Base-by-base conservation (phyloP, 2,888 invertebrate genomes). In the Pheosia tremula region DNA sequence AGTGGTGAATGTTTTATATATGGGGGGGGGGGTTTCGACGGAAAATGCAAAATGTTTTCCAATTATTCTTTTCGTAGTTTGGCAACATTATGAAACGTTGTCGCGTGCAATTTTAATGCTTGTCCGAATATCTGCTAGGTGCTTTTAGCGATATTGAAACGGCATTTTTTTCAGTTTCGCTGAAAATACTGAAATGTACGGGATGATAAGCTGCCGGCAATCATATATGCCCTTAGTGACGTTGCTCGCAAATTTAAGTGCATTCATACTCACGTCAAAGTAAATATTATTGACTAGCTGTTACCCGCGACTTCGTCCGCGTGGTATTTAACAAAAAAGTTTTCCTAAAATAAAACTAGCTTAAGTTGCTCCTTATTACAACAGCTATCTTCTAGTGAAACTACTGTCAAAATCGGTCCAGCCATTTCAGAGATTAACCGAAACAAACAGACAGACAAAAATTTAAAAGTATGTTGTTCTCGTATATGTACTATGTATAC, bases 41-140 rank as follows among this genome's bases (percentile, higher is more conserved):
- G 80, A 86, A 87, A 85, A 83, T 79, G 71, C 72, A 70, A 82
- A 83, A 81, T 77, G 79, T 83, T 86, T 86, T 78, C 77, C 69
- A 65, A 65, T 75, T 80, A 79, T 85, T 87, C 87, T 75, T 82
- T 76, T 63, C 67, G 63, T 61, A 24, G 41, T 56, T 52, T 54
- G 54, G 56, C 63, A 64, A 69, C 78, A 79, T 79, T 67, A 67
- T 70, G 68, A 60, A 64, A 9, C 56, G 11, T 39, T 67, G 68
- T 62, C n/a, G 2, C 13, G 10, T 77, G 77, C 73, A 68, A 74
- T 78, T 81, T 83, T 78, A 78, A 76, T 79, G 76, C 67, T 11
- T 37, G 63, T 62, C 59, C 58, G 73, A 66, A 64, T 67, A 64
- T 58, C 68, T 67, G 61, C 49, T 24, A 24, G 59, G 64, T 71